A percentile compares a stretch with the other conserved stretches of the same genome.
Evolutionary conservation across 2,113 vertebrate species (phyloP).

Genomic region (Cryptoleucopteryx plumbea): DNA sequence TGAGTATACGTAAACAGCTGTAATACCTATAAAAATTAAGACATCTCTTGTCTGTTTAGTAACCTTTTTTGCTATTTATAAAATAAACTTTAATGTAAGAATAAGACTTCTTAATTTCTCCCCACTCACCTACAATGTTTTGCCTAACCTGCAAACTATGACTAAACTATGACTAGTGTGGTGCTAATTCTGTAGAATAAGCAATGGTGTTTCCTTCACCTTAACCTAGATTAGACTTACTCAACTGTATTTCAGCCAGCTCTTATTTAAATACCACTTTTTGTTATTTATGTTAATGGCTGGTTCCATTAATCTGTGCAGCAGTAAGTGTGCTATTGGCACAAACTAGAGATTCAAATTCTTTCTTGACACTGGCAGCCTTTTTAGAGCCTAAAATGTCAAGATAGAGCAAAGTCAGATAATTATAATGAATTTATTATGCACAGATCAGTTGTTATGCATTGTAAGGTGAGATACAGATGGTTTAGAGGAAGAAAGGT

Average conservation of each 20-base stretch:
- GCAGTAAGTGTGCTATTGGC: neutral
- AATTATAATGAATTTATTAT: neutral
- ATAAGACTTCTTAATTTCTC: neutral
- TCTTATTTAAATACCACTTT: neutral
- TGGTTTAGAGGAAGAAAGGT: neutral
- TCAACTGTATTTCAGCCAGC: neutral
- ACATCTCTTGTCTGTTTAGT: neutral
- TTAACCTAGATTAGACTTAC: neutral
- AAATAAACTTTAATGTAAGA: neutral
- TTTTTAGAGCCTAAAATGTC: neutral
- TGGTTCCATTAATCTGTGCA: neutral
- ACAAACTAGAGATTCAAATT: neutral
- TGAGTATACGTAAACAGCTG: neutral
- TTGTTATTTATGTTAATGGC: neutral
- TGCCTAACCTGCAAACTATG: neutral
- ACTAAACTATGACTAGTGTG: neutral
- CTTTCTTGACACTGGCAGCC: neutral
- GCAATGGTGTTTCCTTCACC: neutral
- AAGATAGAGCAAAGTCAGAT: neutral
- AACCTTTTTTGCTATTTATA: neutral
- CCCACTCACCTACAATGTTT: neutral
- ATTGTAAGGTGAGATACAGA: neutral
- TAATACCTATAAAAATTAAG: neutral
- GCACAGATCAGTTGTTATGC: neutral
- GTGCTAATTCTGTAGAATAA: neutral